These are phyloP conservation scores for Ferrisia virgata DNA, from an alignment of 2,888 invertebrate species.

Conservation along the genomic window DNA sequence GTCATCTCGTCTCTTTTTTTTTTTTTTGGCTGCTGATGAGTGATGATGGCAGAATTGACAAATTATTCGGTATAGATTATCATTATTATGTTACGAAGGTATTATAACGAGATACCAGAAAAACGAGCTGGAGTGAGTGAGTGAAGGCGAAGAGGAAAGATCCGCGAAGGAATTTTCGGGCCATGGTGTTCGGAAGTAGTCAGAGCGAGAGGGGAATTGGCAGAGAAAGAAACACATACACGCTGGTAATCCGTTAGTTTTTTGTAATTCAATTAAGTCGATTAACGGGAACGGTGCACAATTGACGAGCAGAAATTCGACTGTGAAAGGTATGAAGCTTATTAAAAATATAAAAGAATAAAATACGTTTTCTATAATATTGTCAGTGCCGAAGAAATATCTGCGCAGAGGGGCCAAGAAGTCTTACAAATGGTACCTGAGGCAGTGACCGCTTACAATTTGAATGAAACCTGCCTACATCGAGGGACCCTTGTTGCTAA, in stretches of 20 bases:
- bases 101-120: too few species aligned
- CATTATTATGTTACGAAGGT: neutral
- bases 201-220: neutral
- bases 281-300: neutral
- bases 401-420: too few species aligned
- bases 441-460: too few species aligned
- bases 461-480: too few species aligned
- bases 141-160: neutral
- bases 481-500: too few species aligned
- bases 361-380: too few species aligned
- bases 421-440: too few species aligned
- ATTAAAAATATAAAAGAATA: neutral
- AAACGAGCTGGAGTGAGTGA: too few species aligned
- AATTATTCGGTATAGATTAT: neutral
- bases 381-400: too few species aligned
- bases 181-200: neutral
- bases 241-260: neutral
- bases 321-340: neutral
- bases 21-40: too few species aligned
- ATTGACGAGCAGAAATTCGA: neutral
- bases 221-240: neutral
- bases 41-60: neutral
- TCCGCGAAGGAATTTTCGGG: neutral
- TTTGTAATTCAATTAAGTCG: slow-evolving; percentile 5
- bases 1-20: neutral